A percentile compares a stretch with the other conserved stretches of the same genome.
phyloP scores from a whole-genome alignment of 2,888 invertebrate species.

The Aromia moschata region DNA sequence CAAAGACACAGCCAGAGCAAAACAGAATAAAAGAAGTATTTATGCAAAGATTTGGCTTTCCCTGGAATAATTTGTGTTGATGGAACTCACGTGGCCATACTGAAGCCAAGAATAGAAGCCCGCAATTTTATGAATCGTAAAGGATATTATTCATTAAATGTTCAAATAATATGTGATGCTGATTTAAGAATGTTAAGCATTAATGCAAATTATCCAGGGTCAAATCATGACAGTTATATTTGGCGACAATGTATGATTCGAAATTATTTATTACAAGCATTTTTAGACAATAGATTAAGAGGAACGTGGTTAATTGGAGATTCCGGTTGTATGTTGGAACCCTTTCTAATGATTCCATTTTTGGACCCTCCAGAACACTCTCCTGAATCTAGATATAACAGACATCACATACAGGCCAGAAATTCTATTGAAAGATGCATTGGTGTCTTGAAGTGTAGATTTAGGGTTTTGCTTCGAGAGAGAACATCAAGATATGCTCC shows the following conservation, averaged over 20 bases:
- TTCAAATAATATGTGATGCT: slow-evolving; percentile 6
- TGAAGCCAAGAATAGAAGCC: slow-evolving; percentile 22
- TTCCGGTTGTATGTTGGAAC: not conserved
- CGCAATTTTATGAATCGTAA: slow-evolving; percentile 22
- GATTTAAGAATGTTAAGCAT: not conserved
- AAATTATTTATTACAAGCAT: not conserved
- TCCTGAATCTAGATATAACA: not conserved
- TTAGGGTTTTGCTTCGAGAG: not conserved
- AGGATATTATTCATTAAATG: slow-evolving; percentile 8
- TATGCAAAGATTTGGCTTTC: not conserved
- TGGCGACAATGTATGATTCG: not conserved
- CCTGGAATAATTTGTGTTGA: slow-evolving; percentile 21
- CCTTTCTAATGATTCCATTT: not conserved
- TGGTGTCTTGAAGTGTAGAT: not conserved
- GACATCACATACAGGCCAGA: not conserved
- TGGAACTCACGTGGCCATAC: slow-evolving; percentile 22
- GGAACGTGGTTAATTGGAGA: not conserved
- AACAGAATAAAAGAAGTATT: not conserved
- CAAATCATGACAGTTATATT: slow-evolving; percentile 2
- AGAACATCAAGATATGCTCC: not conserved
- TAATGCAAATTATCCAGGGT: not conserved
- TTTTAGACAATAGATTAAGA: not conserved
- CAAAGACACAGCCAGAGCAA: not conserved
- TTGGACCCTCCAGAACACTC: not conserved
- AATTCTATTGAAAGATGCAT: not conserved